A percentile compares a stretch with the other conserved stretches of the same genome.
Evolutionary conservation across 2,888 invertebrate species (phyloP).

Genomic region (Caenorhabditis drosophilae): DNA sequence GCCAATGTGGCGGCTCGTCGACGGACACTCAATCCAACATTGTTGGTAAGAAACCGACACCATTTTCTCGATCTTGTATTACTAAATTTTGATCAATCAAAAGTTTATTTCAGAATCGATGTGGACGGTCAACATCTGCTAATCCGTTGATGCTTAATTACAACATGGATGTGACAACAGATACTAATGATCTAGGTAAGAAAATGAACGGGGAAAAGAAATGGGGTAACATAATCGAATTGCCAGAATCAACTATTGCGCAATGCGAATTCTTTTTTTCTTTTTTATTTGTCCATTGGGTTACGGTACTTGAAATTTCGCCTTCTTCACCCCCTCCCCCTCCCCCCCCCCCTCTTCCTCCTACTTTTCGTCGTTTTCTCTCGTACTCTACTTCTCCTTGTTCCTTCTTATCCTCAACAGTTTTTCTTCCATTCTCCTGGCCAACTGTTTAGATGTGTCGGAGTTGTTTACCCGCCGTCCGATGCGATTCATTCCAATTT

Average conservation of each 20-base stretch:
- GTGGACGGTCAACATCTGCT: slow-evolving; percentile 50
- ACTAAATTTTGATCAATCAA: background rate
- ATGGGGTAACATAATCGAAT: slow-evolving; percentile 14
- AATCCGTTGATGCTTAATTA: slow-evolving; percentile 46
- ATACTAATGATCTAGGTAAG: slow-evolving; percentile 53
- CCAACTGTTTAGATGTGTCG: too few species aligned
- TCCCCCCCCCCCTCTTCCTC: too few species aligned
- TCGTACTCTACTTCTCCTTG: too few species aligned
- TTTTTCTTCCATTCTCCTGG: too few species aligned
- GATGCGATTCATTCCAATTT: too few species aligned
- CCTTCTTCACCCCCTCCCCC: too few species aligned
- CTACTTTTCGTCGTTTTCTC: too few species aligned
- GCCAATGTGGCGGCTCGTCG: slow-evolving; percentile 47
- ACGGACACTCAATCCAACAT: slow-evolving; percentile 46
- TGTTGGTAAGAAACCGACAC: slow-evolving; percentile 30
- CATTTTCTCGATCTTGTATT: background rate
- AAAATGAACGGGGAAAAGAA: slow-evolving; percentile 20
- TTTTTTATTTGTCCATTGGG: too few species aligned
- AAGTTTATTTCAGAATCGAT: slow-evolving; percentile 8
- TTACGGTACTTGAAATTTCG: too few species aligned
- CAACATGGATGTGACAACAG: slow-evolving; percentile 54
- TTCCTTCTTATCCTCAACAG: too few species aligned
- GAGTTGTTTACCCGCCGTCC: too few species aligned
- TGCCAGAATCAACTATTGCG: background rate
- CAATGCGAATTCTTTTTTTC: too few species aligned